phyloP scores from a whole-genome alignment of 2,113 vertebrate species.

The Pelecanus crispus region DNA sequence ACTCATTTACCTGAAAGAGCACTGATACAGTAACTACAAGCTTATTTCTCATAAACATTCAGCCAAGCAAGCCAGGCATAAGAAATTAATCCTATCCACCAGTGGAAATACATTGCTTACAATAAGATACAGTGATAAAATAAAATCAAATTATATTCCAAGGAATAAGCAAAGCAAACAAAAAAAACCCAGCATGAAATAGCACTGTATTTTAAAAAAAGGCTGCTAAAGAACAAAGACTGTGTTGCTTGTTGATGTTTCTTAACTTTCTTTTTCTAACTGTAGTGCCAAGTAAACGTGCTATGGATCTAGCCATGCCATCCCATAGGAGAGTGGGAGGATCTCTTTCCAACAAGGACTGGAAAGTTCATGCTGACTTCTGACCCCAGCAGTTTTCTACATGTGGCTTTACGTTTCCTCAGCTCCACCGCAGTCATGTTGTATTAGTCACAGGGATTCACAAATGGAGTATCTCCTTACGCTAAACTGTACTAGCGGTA shows the following conservation, averaged over 20 bases:
- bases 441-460: neutral
- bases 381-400: neutral
- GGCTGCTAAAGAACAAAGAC: neutral
- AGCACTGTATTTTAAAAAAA: neutral
- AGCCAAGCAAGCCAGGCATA: neutral
- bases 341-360: neutral
- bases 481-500: neutral
- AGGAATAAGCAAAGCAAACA: neutral
- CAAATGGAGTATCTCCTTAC: neutral
- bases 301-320: neutral
- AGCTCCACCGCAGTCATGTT: neutral
- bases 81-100: conserved; percentile 36
- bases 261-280: neutral
- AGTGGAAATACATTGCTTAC: conserved; percentile 6
- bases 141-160: conserved; percentile 1
- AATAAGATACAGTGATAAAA: conserved; percentile 6
- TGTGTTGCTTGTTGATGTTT: neutral
- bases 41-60: neutral
- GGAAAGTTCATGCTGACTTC: neutral
- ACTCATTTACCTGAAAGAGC: neutral
- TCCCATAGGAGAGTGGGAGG: neutral
- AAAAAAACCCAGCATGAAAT: neutral
- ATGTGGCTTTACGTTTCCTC: neutral
- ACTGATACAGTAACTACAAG: neutral
- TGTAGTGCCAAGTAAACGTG: neutral